Base-by-base conservation (phyloP, 2,797 vertebrate species). In the Xiphorhynchus erythropygius region DNA sequence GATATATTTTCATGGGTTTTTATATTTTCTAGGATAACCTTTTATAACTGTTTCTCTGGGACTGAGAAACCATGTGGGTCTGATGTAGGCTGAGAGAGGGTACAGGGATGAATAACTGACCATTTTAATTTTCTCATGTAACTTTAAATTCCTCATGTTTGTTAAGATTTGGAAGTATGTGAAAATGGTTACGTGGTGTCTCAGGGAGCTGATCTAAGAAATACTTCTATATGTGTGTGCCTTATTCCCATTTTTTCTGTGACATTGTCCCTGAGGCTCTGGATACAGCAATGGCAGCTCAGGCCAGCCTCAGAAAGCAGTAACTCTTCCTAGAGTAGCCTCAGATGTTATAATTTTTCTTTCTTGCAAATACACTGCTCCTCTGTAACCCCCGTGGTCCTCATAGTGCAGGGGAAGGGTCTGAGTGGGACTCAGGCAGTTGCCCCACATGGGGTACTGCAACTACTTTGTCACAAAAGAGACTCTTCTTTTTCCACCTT, bases 41-140 rank as follows among this genome's bases (percentile, higher is more conserved):
- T 86, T 81, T 64, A 37, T 6, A 12, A 5, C 16, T 44, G 23
- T 30, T 65, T 70, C 30, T 81, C 44, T 19, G 32, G 39, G 12
- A 37, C 23, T 50, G 79, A 52, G 30, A 37, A 93, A 68, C 3
- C 1, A 0, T 11, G 7, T 6, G 23, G 19, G 15, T 41, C 33
- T 70, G 56, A 30, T 47, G 7, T 19, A 47, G 39, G 10, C 50
- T 49, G 22, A 15, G 7, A 3, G 2, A 1, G 5, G 7, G 2
- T n/a, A 32, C 13, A 1, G 0, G 33, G 13, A 11, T 18, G 24
- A 24, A 24, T 11, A 49, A 13, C 30, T 2, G 0, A 44, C 23
- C 9, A 6, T 47, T 73, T 57, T 18, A 24, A 44, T 11, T 6
- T 64, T 76, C 18, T 76, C 9, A 7, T 4, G 5, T 32, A 52